Percentiles rank a stretch among this genome's conserved stretches.
Conservation (phyloP, 2,113 vertebrate genomes). For the Felis chaus region DNA sequence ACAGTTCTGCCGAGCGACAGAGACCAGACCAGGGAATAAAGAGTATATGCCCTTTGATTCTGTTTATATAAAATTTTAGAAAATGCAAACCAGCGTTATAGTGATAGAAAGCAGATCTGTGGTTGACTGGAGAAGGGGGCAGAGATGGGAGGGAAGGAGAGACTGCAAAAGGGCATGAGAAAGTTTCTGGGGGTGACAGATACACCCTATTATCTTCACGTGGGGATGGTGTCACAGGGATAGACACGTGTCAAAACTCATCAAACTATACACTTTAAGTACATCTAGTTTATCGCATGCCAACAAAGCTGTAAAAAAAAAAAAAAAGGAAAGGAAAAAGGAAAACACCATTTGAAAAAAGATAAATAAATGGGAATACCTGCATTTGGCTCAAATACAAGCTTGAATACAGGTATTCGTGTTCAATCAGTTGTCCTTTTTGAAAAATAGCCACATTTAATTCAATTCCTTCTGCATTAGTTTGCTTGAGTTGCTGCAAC, state of each 20-base stretch:
- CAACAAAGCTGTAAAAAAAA: background rate
- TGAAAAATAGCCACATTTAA: background rate
- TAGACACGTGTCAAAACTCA: background rate
- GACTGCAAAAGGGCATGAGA: fast-evolving
- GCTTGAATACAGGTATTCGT: background rate
- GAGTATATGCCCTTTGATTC: too few relatives aligned
- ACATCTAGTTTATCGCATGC: background rate
- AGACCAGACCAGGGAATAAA: background rate
- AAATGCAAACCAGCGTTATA: background rate
- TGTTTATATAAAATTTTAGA: background rate
- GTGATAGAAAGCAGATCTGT: background rate
- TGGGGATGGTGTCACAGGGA: background rate
- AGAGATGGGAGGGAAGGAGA: too few relatives aligned
- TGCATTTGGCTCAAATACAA: background rate
- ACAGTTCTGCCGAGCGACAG: background rate
- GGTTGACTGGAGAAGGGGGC: background rate
- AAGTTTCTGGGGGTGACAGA: background rate
- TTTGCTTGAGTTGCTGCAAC: background rate
- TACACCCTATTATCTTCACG: background rate
- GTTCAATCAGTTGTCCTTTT: background rate
- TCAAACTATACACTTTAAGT: background rate
- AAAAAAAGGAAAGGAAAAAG: background rate
- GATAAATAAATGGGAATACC: background rate
- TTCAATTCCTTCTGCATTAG: background rate
- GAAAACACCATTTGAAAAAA: background rate